A percentile compares a stretch with the other conserved stretches of the same genome.
Conservation (phyloP, 37 sponge, comb jelly and placozoan genomes). For the Geodia barretti region DNA sequence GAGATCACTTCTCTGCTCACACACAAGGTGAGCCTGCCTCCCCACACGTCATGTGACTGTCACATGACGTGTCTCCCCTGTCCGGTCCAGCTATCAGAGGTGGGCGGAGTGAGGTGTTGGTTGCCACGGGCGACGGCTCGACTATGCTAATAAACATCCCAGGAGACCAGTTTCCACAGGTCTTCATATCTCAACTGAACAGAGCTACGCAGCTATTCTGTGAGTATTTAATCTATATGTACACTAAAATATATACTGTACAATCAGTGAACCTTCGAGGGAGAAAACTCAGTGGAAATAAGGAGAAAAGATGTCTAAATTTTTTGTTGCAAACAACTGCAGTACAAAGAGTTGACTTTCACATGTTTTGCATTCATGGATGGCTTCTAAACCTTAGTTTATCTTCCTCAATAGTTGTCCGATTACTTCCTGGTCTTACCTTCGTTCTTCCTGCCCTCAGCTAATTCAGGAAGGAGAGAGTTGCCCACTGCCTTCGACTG, state of each 20-base stretch:
- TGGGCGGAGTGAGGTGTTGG: conserved; percentile 13
- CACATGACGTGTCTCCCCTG: neutral
- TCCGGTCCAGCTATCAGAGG: neutral
- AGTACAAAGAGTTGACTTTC: too few species aligned
- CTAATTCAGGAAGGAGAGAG: too few species aligned
- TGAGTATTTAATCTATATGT: conserved; percentile 1
- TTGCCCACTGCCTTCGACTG: conserved; percentile 41
- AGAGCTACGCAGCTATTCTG: conserved; percentile 27
- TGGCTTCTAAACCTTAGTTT: neutral
- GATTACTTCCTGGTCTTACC: neutral
- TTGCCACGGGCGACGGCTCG: conserved; percentile 42
- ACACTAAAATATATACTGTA: too few species aligned
- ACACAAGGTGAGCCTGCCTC: conserved; percentile 13
- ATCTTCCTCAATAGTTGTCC: conserved; percentile 1
- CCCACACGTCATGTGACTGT: neutral
- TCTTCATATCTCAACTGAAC: conserved; percentile 45
- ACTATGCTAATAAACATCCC: conserved; percentile 24
- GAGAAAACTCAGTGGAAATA: neutral
- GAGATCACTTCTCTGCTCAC: conserved; percentile 30
- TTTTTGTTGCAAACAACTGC: too few species aligned
- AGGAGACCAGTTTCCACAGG: conserved; percentile 13
- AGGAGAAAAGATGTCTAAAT: too few species aligned
- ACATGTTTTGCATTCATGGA: neutral
- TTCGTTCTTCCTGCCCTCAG: neutral
- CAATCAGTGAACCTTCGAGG: neutral